Evolutionary conservation across 1,140 invertebrate genomes (phyloP), one percentile per base, ranked within the genome.

Genomic region (Drosophila kanapiae): DNA sequence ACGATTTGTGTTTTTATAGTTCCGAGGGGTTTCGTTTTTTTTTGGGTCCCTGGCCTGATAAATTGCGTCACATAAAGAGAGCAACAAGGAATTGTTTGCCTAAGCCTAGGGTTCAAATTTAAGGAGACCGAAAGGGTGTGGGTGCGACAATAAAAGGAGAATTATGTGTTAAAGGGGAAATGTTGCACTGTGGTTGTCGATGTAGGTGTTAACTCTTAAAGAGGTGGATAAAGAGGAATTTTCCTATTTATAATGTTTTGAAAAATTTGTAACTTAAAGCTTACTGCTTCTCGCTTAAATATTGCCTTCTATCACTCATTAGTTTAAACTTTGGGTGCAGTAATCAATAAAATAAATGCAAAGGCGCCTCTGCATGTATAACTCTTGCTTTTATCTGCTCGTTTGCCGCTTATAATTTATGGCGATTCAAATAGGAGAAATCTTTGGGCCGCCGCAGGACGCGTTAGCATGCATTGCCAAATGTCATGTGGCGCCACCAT

Each of bases 1-100:
- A 48, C 75, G 83, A 87, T 75, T 86, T 87, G 64, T 71, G 69
- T 76, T 80, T 78, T 86, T 82, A 77, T 88, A 54, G 65, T 76
- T 56, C 38, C 47, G 27, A 62, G 54, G 64, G 54, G 38, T 67
- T 69, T 31, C 33, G 23, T 40, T 14, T 35, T 11, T 69, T 74
- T 48, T 80, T 33, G 18, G 59, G 65, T 57, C 27, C 27, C 63
- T 31, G n/a, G 29, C 45, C 75, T 76, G 72, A 88, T 62, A 88
- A 84, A 87, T 83, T 76, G 67, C 42, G 49, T 6, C 59, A 42
- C 58, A 70, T 58, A 78, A 40, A 69, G 64, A 57, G 68, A 51
- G 57, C 60, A 65, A 78, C 49, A 31, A 45, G 42, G 53, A 76
- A 65, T 57, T 56, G 60, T 43, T 18, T 42, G 51, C 70, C 23